Base-by-base conservation (phyloP, 2,113 vertebrate genomes). In the Leptocoma aspasia region DNA sequence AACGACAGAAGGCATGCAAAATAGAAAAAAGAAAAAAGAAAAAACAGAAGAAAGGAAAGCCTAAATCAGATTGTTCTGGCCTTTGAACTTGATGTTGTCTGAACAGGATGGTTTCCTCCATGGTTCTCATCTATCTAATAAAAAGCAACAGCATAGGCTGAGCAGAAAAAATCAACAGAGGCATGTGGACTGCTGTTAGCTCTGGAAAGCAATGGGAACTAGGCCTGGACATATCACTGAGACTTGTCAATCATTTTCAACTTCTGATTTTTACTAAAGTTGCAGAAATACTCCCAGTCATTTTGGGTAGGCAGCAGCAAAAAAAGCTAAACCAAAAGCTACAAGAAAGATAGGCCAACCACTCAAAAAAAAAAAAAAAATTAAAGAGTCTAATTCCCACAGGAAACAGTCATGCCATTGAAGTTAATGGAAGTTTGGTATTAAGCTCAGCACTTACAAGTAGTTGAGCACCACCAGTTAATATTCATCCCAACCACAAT, bases 211-310 rank as follows among this genome's bases (percentile, higher is more conserved):
- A 60, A 3, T 19, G 24, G 12, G 15, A 78, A 22, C 19, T 11
- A 41, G 35, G 35, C 20, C 33, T 26, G 68, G 31, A n/a, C 1
- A 0, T 56, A 9, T 30, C 39, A 18, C 2, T 73, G 65, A 60
- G 19, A 63, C 8, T 44, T 42, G 11, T 53, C n/a, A 44, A 27
- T 10, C 0, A 0, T 16, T 64, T 53, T 71, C 2, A 0, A 15
- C 7, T 59, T 39, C 33, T 16, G 26, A 63, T 93, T 80, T 90
- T 90, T 26, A 69, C 33, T 49, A 16, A 23, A n/a, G 13, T 68
- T 79, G 7, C 21, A 54, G 37, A 53, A 88, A 82, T 4, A 11
- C 10, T 47, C 24, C 11, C 20, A 64, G 31, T 42, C 5, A 19
- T 70, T 77, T 22, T 33, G 78, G 35, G 20, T 11, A 22, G 22